Evolutionary conservation across 2,113 vertebrate genomes (phyloP).

Genomic region (Oreochromis aureus): DNA sequence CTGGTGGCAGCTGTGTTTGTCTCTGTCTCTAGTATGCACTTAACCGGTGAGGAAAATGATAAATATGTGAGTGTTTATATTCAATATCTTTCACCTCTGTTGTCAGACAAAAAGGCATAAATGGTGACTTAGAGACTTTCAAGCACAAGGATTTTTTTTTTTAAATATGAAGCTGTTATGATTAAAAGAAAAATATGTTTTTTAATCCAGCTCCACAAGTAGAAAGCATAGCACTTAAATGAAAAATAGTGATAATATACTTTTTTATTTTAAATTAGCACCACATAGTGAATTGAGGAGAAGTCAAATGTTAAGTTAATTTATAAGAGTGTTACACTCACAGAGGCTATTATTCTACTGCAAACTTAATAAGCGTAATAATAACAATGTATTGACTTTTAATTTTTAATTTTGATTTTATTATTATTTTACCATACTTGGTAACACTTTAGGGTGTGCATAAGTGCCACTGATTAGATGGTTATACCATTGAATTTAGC

Average conservation of each 20-base stretch:
- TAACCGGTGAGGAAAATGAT: not conserved
- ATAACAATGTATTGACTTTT: not conserved
- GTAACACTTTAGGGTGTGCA: not conserved
- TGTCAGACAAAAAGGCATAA: not conserved
- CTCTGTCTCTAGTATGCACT: not conserved
- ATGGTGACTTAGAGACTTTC: not conserved
- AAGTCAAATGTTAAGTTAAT: not conserved
- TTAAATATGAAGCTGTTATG: accelerated
- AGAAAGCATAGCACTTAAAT: not conserved
- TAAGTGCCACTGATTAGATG: accelerated
- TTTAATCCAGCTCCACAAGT: not conserved
- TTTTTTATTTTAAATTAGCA: not conserved
- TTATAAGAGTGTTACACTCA: not conserved
- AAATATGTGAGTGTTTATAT: not conserved
- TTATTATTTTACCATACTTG: not conserved
- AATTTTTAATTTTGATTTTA: not conserved
- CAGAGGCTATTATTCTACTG: not conserved
- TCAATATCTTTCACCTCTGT: not conserved
- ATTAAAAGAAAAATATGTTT: not conserved
- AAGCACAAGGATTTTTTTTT: not conserved
- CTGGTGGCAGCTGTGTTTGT: constrained; percentile 29
- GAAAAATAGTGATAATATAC: not conserved
- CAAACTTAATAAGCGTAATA: not conserved
- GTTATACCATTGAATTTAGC: not conserved
- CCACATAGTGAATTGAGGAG: not conserved